Percentiles rank a stretch among this genome's conserved stretches.
Conservation (phyloP, 2,888 invertebrate genomes). For the Eledone cirrhosa region DNA sequence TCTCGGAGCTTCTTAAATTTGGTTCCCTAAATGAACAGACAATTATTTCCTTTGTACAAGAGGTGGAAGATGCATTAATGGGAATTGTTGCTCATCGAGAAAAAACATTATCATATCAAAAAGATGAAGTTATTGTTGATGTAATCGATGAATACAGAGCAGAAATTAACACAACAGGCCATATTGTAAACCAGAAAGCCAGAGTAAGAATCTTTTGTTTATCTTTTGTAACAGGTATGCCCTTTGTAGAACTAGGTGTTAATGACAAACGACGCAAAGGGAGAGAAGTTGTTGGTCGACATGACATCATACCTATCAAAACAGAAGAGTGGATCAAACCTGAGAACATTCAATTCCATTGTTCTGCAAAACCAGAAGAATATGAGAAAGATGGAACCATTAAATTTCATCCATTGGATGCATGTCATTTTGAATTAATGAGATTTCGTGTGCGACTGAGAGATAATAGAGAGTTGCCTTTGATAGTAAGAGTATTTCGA, state of each 20-base stretch:
- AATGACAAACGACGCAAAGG: slow-evolving; percentile 98
- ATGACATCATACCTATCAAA: slow-evolving; percentile 91
- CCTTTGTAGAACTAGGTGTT: slow-evolving; percentile 94
- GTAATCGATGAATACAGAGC: slow-evolving; percentile 66
- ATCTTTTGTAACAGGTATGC: slow-evolving; percentile 92
- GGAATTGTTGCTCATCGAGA: slow-evolving; percentile 59
- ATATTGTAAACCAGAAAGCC: slow-evolving; percentile 78
- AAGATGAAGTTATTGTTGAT: slow-evolving; percentile 66
- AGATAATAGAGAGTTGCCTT: slow-evolving; percentile 84
- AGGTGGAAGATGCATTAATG: slow-evolving; percentile 88
- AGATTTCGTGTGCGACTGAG: slow-evolving; percentile 86
- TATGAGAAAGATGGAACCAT: slow-evolving; percentile 74
- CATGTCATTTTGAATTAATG: slow-evolving; percentile 96
- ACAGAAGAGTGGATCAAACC: slow-evolving; percentile 99
- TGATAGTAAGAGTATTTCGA: slow-evolving; percentile 90
- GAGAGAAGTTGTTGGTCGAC: slow-evolving; percentile 97
- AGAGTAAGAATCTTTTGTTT: slow-evolving; percentile 94
- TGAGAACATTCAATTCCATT: slow-evolving; percentile 93
- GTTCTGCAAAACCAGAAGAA: slow-evolving; percentile 89
- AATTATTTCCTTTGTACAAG: slow-evolving; percentile 88
- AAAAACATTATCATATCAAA: slow-evolving; percentile 63
- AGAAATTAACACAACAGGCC: slow-evolving; percentile 62
- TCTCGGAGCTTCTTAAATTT: slow-evolving; percentile 94
- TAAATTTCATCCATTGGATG: slow-evolving; percentile 84
- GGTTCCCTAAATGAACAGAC: slow-evolving; percentile 90